These are phyloP conservation scores for Lethenteron reissneri DNA, from an alignment of 2,113 vertebrate genomes.

Conservation along the genomic window DNA sequence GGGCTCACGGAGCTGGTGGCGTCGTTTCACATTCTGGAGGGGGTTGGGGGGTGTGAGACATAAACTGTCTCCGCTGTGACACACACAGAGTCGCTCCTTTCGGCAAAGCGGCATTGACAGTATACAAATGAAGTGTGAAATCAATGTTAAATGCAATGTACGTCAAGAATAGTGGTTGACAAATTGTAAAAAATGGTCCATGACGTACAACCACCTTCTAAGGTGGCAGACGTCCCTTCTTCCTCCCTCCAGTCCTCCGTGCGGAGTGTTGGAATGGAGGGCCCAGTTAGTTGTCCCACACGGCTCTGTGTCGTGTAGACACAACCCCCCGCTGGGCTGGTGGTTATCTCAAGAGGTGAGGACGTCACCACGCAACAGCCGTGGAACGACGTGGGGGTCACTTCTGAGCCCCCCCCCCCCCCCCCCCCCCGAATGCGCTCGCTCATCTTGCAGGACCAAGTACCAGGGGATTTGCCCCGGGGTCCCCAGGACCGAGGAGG, in stretches of 20 bases:
- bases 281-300: not conserved
- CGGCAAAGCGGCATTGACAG: too few relatives aligned
- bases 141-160: too few relatives aligned
- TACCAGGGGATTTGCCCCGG: conserved; percentile 81
- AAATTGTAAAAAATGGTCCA: too few relatives aligned
- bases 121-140: too few relatives aligned
- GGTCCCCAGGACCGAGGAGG: conserved; percentile 32
- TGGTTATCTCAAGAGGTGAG: not conserved
- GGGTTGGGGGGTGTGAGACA: too few relatives aligned
- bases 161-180: too few relatives aligned
- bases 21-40: too few relatives aligned
- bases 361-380: not conserved
- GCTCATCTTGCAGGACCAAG: conserved; percentile 40
- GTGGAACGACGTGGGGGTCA: not conserved
- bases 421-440: not conserved
- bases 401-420: not conserved
- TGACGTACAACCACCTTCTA: too few relatives aligned
- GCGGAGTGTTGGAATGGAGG: not conserved
- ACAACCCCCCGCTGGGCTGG: not conserved
- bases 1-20: too few relatives aligned
- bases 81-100: too few relatives aligned
- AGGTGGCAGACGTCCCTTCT: too few relatives aligned
- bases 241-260: not conserved
- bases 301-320: not conserved
- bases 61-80: too few relatives aligned